Evolutionary conservation across 2,113 vertebrate genomes (phyloP), one percentile per base, ranked within the genome.

Genomic region (Heterotilapia buettikoferi): DNA sequence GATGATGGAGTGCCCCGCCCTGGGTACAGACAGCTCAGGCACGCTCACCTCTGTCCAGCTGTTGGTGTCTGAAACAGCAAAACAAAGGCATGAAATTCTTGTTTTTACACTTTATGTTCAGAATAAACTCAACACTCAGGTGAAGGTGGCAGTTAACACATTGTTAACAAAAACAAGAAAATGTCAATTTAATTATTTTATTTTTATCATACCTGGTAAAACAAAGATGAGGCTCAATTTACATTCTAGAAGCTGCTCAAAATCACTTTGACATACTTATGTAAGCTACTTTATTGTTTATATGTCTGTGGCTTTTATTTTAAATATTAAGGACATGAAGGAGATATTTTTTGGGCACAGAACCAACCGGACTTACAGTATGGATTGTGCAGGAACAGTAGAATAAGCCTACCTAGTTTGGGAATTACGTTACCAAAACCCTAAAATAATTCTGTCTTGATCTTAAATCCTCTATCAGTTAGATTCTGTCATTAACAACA

Each of bases 1-100:
- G 84, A 97, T 91, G 93, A 96, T 94, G 73, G 96, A 96, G 87
- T 97, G 96, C n/a, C 96, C 96, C 5, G 96, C 96, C 61, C 95
- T 80, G 19, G 96, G 96, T 19, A 93, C 50, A 18, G 89, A 90
- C 6, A 96, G 91, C 47, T 93, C 88, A 36, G 95, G 91, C 52
- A 94, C 88, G 10, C 82, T 78, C 88, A 96, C 84, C 79, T 95
- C 94, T 6, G 95, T 96, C 97, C 97, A 97, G 90, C 90, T 94
- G 93, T 90, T 96, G 40, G 89, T 95, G 63, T 96, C 97, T 97
- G 90, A 86, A 71, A 43, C 29, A 12, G 1, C 1, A 5, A 73
- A 66, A 93, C 10, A 33, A n/a, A 52, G 45, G 18, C 2, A 18
- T 0, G 2, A 47, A 19, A 47, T 68, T 21, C 13, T 0, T 0